A percentile compares a stretch with the other conserved stretches of the same genome.
Conservation (phyloP, 2,113 vertebrate genomes). For the Neolamprologus hecqui region DNA sequence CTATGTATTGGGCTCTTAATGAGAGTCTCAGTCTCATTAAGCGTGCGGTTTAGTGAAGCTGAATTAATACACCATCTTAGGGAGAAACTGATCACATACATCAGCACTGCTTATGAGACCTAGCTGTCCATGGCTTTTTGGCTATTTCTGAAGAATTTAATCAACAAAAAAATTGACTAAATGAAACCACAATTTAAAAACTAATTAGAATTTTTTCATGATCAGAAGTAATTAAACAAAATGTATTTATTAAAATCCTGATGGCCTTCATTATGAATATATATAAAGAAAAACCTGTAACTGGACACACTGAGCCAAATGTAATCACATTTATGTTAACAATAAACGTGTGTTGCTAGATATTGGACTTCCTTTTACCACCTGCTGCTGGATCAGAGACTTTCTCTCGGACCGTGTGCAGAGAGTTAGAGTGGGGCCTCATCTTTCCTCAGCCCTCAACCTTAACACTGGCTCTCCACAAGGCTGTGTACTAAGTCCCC, state of each 20-base stretch:
- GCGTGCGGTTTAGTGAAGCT: not conserved
- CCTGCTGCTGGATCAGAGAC: not conserved
- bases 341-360: not conserved
- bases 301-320: not conserved
- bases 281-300: not conserved
- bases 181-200: not conserved
- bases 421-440: not conserved
- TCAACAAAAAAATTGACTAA: not conserved
- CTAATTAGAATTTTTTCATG: not conserved
- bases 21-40: not conserved
- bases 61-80: not conserved
- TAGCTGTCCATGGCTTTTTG: not conserved
- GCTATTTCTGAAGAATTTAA: not conserved
- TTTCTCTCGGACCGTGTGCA: not conserved
- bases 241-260: not conserved
- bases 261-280: not conserved
- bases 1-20: not conserved
- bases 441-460: not conserved
- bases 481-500: not conserved
- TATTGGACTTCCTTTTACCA: not conserved
- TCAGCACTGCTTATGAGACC: not conserved
- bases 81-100: not conserved
- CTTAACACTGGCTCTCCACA: not conserved
- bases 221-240: not conserved
- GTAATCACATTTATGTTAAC: not conserved